phyloP scores from a whole-genome alignment of 2,113 vertebrate species.

The Caranx melampygus region DNA sequence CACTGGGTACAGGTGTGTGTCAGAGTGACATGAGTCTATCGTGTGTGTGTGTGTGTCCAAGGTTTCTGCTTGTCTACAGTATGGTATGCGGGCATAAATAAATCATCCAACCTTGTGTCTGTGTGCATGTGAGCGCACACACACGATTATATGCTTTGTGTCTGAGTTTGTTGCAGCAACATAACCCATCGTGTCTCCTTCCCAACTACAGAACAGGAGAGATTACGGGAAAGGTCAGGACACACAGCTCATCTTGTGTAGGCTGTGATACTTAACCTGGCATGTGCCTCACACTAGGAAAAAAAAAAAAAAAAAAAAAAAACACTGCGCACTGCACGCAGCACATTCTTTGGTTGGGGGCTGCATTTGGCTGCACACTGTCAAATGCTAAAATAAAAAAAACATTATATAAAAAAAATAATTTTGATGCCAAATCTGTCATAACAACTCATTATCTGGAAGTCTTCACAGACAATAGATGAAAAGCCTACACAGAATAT shows the following conservation, averaged over 20 bases:
- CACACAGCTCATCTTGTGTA: slow-evolving; percentile 26
- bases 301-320: not conserved
- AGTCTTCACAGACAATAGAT: not conserved
- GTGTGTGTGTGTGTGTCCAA: not conserved
- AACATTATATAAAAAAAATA: too few relatives aligned
- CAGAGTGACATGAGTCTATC: not conserved
- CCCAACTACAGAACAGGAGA: slow-evolving; percentile 30
- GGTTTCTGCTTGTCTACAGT: slow-evolving; percentile 32
- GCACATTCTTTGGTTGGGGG: not conserved
- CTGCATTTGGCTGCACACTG: not conserved
- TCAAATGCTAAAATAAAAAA: not conserved
- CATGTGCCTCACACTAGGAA: not conserved
- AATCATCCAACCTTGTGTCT: slow-evolving; percentile 20
- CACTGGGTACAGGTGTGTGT: not conserved
- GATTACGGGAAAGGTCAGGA: slow-evolving; percentile 50
- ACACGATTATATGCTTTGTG: slow-evolving; percentile 8
- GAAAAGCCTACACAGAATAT: not conserved
- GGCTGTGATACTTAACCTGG: slow-evolving; percentile 28
- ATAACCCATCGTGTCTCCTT: slow-evolving; percentile 46
- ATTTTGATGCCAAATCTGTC: not conserved
- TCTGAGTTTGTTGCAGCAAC: slow-evolving; percentile 62
- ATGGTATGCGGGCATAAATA: slow-evolving; percentile 56
- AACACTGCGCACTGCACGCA: not conserved
- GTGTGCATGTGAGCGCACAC: slow-evolving; percentile 6
- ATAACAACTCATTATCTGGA: not conserved